These are phyloP conservation scores for Sycophila sp. DNA, from an alignment of 1,140 invertebrate genomes.

Conservation along the genomic window DNA sequence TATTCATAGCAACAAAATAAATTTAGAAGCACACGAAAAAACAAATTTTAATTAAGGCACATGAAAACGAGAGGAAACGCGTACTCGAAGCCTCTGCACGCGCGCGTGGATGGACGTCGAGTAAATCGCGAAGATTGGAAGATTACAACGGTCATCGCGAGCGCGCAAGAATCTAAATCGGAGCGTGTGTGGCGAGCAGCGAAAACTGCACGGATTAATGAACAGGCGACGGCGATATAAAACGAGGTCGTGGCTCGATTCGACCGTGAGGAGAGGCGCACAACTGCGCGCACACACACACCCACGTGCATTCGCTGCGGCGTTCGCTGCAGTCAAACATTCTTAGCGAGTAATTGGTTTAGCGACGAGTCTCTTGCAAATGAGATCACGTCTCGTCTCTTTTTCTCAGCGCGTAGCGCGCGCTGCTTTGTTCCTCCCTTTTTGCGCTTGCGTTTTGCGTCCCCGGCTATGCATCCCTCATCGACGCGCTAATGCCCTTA, in stretches of 20 bases:
- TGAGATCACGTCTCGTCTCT: slow-evolving; percentile 19
- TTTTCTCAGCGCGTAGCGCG: no score
- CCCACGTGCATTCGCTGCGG: not conserved
- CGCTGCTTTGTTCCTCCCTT: no score
- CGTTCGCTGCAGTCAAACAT: slow-evolving; percentile 14
- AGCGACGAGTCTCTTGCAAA: slow-evolving; percentile 21
- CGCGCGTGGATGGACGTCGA: not conserved
- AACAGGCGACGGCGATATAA: not conserved
- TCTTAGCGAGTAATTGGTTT: slow-evolving; percentile 28
- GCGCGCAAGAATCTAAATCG: slow-evolving; percentile 12
- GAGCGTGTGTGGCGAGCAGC: not conserved
- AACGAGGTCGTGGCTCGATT: slow-evolving; percentile 18
- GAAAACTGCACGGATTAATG: slow-evolving; percentile 19
- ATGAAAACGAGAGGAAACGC: not conserved
- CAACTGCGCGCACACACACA: not conserved
- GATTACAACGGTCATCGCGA: not conserved
- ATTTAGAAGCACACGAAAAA: no score
- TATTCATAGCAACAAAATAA: no score
- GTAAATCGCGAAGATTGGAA: slow-evolving; percentile 4
- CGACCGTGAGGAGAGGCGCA: not conserved
- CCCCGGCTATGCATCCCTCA: no score
- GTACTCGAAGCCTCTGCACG: no score
- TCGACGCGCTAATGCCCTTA: no score
- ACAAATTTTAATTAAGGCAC: no score
- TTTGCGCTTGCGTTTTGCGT: no score